Percentiles rank a stretch among this genome's conserved stretches.
Conservation (phyloP, 2,888 invertebrate species). For the Andrena haemorrhoa region DNA sequence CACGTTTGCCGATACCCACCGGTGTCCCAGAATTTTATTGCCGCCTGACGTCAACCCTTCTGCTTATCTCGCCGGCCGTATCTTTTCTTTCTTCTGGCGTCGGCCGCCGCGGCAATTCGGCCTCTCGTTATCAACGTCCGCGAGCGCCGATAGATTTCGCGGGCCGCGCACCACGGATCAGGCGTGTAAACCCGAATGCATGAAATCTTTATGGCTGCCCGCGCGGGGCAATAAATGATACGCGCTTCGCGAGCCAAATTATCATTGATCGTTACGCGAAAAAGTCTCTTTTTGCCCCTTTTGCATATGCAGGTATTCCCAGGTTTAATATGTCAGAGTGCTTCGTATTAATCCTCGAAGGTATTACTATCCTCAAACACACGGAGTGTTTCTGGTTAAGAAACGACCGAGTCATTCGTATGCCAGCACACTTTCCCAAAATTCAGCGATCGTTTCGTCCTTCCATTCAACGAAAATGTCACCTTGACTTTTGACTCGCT, state of each 20-base stretch:
- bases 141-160: slow-evolving; percentile 56
- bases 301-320: background rate
- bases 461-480: background rate
- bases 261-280: slow-evolving; percentile 61
- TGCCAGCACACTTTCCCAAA: background rate
- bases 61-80: slow-evolving; percentile 38
- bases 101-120: background rate
- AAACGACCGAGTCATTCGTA: too few species aligned
- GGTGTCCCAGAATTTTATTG: slow-evolving; percentile 30
- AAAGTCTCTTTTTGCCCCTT: background rate
- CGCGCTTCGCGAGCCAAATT: slow-evolving; percentile 66
- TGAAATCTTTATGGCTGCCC: slow-evolving; percentile 67
- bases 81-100: background rate
- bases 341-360: too few species aligned
- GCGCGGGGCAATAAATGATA: slow-evolving; percentile 59
- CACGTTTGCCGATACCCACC: background rate
- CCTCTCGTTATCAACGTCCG: slow-evolving; percentile 48
- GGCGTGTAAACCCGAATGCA: slow-evolving; percentile 55
- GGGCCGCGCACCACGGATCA: slow-evolving; percentile 7
- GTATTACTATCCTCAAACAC: too few species aligned
- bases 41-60: slow-evolving; percentile 33
- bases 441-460: background rate
- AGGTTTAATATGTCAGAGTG: background rate
- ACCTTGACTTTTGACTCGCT: slow-evolving; percentile 18
- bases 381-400: too few species aligned